Evolutionary conservation across 2,113 vertebrate genomes (phyloP).

Genomic region (Sceloporus tristichus): DNA sequence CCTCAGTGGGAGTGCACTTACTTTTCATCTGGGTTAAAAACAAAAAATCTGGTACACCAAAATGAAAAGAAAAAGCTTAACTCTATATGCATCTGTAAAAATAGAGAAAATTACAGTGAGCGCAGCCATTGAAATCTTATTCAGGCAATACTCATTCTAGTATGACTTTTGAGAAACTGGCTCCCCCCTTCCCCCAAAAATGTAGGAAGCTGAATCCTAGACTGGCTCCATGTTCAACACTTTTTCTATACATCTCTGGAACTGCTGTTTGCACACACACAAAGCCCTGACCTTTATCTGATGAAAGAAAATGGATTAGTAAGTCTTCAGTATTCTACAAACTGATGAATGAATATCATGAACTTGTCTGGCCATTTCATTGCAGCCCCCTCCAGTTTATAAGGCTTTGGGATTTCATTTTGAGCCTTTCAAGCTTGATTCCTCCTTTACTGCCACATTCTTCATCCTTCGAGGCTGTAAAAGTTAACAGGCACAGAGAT

Average conservation of each 20-base stretch:
- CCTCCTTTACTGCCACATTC: constrained; percentile 1
- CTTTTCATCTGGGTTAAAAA: no score
- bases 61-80: no score
- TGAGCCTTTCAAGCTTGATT: constrained; percentile 8
- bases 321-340: background rate
- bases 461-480: background rate
- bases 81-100: no score
- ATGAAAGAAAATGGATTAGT: background rate
- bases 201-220: background rate
- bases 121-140: no score
- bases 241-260: no score
- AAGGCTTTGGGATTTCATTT: constrained; percentile 11
- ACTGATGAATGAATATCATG: background rate
- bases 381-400: background rate
- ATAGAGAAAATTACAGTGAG: no score
- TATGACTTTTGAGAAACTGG: no score
- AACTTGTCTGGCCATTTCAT: background rate
- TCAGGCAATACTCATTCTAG: no score
- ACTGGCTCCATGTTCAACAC: background rate
- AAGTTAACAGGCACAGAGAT: constrained; percentile 4
- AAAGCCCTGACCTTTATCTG: background rate
- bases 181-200: no score
- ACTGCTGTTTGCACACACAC: no score
- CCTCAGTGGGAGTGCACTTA: no score
- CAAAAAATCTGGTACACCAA: no score